Percentiles rank a stretch among this genome's conserved stretches.
These are phyloP conservation scores for Centrocercus urophasianus DNA, from an alignment of 2,113 vertebrate species.

Conservation along the genomic window DNA sequence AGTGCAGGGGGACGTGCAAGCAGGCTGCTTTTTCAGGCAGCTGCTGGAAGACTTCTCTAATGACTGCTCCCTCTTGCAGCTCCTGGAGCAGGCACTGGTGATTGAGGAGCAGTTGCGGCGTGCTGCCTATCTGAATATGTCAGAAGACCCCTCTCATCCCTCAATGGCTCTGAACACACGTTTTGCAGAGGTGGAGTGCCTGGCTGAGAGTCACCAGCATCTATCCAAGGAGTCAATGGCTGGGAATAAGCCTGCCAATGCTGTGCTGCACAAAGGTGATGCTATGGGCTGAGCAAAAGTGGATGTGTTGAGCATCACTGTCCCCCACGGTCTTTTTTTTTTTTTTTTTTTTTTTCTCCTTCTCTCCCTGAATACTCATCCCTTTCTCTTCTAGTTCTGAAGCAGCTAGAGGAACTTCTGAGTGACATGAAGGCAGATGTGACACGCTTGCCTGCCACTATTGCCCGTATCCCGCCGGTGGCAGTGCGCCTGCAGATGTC, in stretches of 20 bases:
- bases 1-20: neutral
- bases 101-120: slow-evolving; percentile 95
- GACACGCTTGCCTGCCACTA: slow-evolving; percentile 94
- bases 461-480: slow-evolving; percentile 95
- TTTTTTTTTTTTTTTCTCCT: too few relatives aligned
- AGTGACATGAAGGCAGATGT: slow-evolving; percentile 99
- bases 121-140: slow-evolving; percentile 98
- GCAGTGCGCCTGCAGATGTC: slow-evolving; percentile 98
- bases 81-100: slow-evolving; percentile 95
- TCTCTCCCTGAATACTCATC: neutral
- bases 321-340: neutral
- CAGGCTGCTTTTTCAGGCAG: neutral
- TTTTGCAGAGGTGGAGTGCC: slow-evolving; percentile 96
- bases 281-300: neutral
- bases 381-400: slow-evolving; percentile 85
- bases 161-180: slow-evolving; percentile 98
- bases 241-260: slow-evolving; percentile 97
- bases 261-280: slow-evolving; percentile 97
- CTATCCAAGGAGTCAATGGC: slow-evolving; percentile 98
- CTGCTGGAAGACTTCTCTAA: neutral
- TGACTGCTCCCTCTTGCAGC: slow-evolving; percentile 64
- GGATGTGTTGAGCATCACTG: neutral
- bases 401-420: slow-evolving; percentile 97
- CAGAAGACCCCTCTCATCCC: slow-evolving; percentile 94
- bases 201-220: slow-evolving; percentile 98